These are phyloP conservation scores for Passer domesticus DNA, from an alignment of 2,113 vertebrate genomes.

Conservation along the genomic window DNA sequence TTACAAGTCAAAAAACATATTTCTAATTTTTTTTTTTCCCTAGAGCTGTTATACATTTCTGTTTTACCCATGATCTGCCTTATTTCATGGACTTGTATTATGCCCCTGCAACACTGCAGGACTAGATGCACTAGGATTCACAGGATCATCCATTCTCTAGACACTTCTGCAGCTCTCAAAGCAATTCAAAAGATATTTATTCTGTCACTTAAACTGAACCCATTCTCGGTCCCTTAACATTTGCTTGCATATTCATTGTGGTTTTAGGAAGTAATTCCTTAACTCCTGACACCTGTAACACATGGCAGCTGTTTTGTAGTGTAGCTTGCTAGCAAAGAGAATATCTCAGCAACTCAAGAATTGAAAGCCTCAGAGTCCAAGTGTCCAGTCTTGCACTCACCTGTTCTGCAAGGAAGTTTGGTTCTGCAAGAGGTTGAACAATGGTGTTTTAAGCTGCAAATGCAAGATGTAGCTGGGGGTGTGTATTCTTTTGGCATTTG, in stretches of 20 bases:
- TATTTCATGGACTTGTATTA: background rate
- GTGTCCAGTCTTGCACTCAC: background rate
- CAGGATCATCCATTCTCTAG: background rate
- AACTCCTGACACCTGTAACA: background rate
- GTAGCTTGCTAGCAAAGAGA: background rate
- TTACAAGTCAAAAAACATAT: background rate
- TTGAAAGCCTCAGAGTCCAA: background rate
- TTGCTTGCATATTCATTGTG: background rate
- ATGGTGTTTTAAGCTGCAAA: background rate
- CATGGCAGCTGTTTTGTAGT: background rate
- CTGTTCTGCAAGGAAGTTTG: background rate
- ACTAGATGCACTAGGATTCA: background rate
- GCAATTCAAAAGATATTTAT: background rate
- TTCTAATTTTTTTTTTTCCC: background rate
- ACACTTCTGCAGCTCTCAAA: background rate
- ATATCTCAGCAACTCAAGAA: background rate
- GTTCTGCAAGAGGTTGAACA: background rate
- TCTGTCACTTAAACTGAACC: background rate
- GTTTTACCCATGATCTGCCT: background rate
- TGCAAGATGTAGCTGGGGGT: background rate
- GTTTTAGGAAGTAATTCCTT: background rate
- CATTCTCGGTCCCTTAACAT: rapidly evolving
- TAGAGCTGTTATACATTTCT: background rate
- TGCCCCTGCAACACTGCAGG: background rate
- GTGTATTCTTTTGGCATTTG: background rate